Conservation (phyloP, 2,113 vertebrate species). For the Ramphastos sulfuratus region DNA sequence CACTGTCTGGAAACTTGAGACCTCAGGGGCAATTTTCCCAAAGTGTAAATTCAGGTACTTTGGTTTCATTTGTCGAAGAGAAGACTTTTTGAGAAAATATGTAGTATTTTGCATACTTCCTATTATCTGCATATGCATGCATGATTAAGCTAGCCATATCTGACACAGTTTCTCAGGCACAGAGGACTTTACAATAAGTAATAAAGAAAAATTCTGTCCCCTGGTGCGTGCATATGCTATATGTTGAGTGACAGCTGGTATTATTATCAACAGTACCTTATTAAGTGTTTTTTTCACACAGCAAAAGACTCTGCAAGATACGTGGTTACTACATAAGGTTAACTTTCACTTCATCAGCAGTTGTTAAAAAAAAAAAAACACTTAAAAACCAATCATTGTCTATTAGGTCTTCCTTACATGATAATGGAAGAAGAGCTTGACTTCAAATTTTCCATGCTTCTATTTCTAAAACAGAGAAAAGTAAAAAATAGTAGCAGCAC, state of each 20-base stretch:
- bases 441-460: not conserved
- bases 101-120: not conserved
- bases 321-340: not conserved
- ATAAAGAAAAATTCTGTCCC: not conserved
- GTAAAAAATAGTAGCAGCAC: slow-evolving; percentile 1
- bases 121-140: not conserved
- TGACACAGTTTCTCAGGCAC: not conserved
- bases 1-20: not conserved
- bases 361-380: not conserved
- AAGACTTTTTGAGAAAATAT: not conserved
- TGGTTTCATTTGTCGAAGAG: not conserved
- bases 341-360: not conserved
- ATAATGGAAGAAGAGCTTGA: not conserved
- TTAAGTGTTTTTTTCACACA: not conserved
- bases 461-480: not conserved
- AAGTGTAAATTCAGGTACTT: not conserved
- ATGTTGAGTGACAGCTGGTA: not conserved
- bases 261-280: not conserved
- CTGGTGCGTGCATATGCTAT: accelerated
- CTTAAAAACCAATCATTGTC: not conserved
- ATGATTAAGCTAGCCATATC: not conserved
- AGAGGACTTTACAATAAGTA: not conserved
- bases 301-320: not conserved
- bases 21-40: not conserved
- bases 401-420: not conserved